These are phyloP conservation scores for Drosophila borealis DNA, from an alignment of 2,888 invertebrate genomes.

Conservation along the genomic window DNA sequence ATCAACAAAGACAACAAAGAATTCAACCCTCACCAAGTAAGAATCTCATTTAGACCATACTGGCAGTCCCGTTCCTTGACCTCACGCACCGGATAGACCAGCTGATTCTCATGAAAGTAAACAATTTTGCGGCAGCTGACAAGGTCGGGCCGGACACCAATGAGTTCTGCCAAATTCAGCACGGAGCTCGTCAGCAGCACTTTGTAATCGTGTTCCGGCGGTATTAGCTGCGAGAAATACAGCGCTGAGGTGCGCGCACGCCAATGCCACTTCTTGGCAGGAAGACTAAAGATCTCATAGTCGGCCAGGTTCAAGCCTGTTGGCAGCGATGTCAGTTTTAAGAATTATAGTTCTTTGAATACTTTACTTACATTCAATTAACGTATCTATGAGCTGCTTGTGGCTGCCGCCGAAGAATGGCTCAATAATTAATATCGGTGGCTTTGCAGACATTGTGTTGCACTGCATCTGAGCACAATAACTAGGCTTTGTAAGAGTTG, in stretches of 20 bases:
- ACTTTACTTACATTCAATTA: conserved; percentile 82
- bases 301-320: conserved; percentile 81
- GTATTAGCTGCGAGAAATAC: conserved; percentile 87
- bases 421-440: conserved; percentile 87
- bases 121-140: conserved; percentile 87
- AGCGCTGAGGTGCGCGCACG: conserved; percentile 89
- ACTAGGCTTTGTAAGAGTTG: conserved; percentile 19
- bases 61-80: conserved; percentile 90
- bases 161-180: conserved; percentile 89
- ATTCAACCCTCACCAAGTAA: conserved; percentile 87
- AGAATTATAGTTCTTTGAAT: not conserved
- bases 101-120: conserved; percentile 92
- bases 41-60: conserved; percentile 91
- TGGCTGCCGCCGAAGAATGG: conserved; percentile 91
- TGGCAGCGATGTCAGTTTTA: not conserved
- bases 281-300: conserved; percentile 86
- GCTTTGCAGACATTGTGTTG: conserved; percentile 69
- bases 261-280: conserved; percentile 93
- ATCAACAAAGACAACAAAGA: not conserved
- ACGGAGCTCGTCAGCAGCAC: conserved; percentile 89
- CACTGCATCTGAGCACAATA: not conserved
- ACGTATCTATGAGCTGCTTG: conserved; percentile 87
- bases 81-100: conserved; percentile 89
- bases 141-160: conserved; percentile 89
- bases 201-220: conserved; percentile 86